Evolutionary conservation across 2,113 vertebrate genomes (phyloP), one percentile per base, ranked within the genome.

Genomic region (Amazona guildingii): DNA sequence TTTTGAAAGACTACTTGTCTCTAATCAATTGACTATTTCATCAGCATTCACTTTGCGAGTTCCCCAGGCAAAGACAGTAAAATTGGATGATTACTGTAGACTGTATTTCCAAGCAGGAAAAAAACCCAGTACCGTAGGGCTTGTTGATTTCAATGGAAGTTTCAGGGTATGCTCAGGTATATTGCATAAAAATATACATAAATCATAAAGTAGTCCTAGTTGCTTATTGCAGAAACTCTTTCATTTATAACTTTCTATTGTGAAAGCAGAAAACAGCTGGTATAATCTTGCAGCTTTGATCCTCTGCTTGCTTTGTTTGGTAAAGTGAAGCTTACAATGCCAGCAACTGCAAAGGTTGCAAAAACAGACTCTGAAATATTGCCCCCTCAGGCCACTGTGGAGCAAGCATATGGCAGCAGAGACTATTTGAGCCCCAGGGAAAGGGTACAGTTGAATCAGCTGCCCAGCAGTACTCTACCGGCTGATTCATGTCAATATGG

Each of bases 11-110:
- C 67, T 82, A 69, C 57, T 90, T 87, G 86, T 94, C 82, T 95
- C 88, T 91, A 95, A 96, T 95, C 95, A 97, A 95, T 91, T 95
- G 95, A 83, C 91, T 92, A 80, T 97, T 95, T 88, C 91, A 94
- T 91, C 81, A 92, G 84, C 92, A 81, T 92, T 91, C 55, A 35
- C 73, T 88, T 90, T 63, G 37, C 0, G 5, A 90, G 90, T 46
- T 88, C 91, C 87, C 73, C 80, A 94, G 79, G 94, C 86, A 89
- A 95, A 95, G 83, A 62, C 94, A 75, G 59, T 84, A 95, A 96
- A 91, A 91, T 73, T 91, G 88, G 74, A 93, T 51, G 86, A 95
- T 95, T 78, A 82, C 67, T 90, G 77, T 46, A 87, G 48, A 84
- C 41, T 86, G 13, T 17, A 82, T 76, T 84, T 96, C 74, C 51